phyloP scores from a whole-genome alignment of 2,113 vertebrate species.

The Trinectes maculatus region DNA sequence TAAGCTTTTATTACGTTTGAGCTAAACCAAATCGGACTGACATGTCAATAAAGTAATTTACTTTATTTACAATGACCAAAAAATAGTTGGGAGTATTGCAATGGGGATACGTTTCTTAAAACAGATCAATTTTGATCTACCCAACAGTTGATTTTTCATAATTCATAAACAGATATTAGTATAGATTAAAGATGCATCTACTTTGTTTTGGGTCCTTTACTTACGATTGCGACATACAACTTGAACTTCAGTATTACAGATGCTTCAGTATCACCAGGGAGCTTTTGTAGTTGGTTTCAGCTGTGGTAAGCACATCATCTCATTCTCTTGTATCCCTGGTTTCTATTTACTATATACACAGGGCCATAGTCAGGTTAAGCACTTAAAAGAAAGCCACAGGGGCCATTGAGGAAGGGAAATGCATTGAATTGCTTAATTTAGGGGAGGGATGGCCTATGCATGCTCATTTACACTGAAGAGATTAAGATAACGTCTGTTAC shows the following conservation, averaged over 20 bases:
- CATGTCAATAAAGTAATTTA: neutral
- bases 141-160: no score
- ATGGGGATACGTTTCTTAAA: no score
- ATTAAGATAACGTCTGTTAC: conserved; percentile 43
- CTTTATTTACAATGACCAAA: conserved; percentile 1
- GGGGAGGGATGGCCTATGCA: conserved; percentile 12
- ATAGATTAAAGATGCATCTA: no score
- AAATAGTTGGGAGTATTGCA: neutral
- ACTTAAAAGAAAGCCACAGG: conserved; percentile 44
- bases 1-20: neutral
- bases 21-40: conserved; percentile 5
- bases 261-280: neutral
- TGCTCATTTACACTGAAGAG: conserved; percentile 38
- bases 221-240: no score
- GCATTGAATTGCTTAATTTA: conserved; percentile 37
- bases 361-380: conserved; percentile 45
- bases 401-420: conserved; percentile 25
- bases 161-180: no score
- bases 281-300: neutral
- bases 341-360: conserved; percentile 29
- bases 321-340: neutral
- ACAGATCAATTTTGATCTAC: neutral
- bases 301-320: conserved; percentile 11
- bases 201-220: neutral
- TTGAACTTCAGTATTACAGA: conserved; percentile 4